Percentiles rank a stretch among this genome's conserved stretches.
These are phyloP conservation scores for Dioctria linearis DNA, from an alignment of 2,888 invertebrate genomes.

Conservation along the genomic window DNA sequence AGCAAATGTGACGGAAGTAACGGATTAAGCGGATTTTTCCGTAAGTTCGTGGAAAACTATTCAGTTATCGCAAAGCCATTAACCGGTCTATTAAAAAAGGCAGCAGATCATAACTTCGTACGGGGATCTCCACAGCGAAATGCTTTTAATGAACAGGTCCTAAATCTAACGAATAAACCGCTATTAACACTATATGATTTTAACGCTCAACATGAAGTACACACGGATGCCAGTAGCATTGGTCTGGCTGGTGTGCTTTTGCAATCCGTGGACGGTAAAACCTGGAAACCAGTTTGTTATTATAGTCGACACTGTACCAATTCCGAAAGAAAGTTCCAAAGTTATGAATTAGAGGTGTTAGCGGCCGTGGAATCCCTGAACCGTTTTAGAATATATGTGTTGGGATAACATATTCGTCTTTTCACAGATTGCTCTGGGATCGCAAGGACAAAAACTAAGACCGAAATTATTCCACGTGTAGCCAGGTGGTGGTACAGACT, in stretches of 20 bases:
- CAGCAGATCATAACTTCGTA: constrained; percentile 47
- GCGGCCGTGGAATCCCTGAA: constrained; percentile 56
- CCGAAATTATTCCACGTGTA: constrained; percentile 55
- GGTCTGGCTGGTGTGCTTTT: too few relatives aligned
- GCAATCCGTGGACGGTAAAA: too few relatives aligned
- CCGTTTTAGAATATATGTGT: constrained; percentile 59
- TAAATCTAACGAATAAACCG: constrained; percentile 60
- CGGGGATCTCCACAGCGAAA: constrained; percentile 52
- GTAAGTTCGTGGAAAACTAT: too few relatives aligned
- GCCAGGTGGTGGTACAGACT: constrained; percentile 60
- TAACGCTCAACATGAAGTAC: constrained; percentile 54
- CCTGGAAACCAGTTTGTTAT: background rate
- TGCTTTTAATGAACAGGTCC: constrained; percentile 61
- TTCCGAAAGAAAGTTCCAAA: constrained; percentile 55
- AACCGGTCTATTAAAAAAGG: background rate
- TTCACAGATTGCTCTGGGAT: constrained; percentile 42
- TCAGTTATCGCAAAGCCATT: too few relatives aligned
- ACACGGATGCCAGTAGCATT: constrained; percentile 21
- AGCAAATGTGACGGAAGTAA: too few relatives aligned
- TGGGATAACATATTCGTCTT: constrained; percentile 58
- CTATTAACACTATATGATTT: constrained; percentile 61
- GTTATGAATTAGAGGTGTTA: constrained; percentile 47
- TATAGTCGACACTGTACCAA: constrained; percentile 36
- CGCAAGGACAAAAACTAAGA: constrained; percentile 13
- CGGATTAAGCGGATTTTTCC: too few relatives aligned